Base-by-base conservation (phyloP, 2,888 invertebrate genomes). In the Amiota minor region DNA sequence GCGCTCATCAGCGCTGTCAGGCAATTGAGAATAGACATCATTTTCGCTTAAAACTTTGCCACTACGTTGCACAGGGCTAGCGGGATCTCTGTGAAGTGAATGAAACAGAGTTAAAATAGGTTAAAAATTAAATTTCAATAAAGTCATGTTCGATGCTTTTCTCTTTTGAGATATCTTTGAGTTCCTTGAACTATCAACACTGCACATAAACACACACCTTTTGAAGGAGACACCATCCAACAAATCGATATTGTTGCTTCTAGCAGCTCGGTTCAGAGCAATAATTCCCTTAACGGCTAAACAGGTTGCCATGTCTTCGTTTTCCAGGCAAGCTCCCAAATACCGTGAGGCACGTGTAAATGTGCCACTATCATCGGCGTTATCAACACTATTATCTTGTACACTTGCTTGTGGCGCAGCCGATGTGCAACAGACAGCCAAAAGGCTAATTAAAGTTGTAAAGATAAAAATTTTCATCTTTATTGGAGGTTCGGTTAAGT, bases 161-260 rank as follows among this genome's bases (percentile, higher is more conserved):
- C n/a, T 14, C 23, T 14, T 53, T 23, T 56, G 6, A 18, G 16
- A 16, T 18, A 56, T 18, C 11, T 59, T 59, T 35, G 6, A 35
- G 35, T 35, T 8, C 35, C 11, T 59, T 16, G 9, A 20, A 18
- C 6, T 55, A 20, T 53, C n/a, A 65, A 70, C 77, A 79, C 75
- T 77, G 73, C 73, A 59, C 47, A 68, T 71, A 71, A 12, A 69
- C 64, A 87, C 87, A 86, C 90, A 91, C 91, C 91, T 91, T 77
- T 92, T 90, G 79, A 93, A 91, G 74, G 91, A 90, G 72, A 93
- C 88, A 74, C 93, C 93, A 64, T 92, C 91, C 77, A 92, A 74
- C 70, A 93, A 81, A 75, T 92, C 90, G 75, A 94, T 90, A 81
- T 91, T 91, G 79, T 90, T 90, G 79, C 92, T 91, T 76, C 91